Percentiles rank a stretch among this genome's conserved stretches.
Evolutionary conservation across 1,140 invertebrate genomes (phyloP).

Genomic region (Conopomorpha cramerella): DNA sequence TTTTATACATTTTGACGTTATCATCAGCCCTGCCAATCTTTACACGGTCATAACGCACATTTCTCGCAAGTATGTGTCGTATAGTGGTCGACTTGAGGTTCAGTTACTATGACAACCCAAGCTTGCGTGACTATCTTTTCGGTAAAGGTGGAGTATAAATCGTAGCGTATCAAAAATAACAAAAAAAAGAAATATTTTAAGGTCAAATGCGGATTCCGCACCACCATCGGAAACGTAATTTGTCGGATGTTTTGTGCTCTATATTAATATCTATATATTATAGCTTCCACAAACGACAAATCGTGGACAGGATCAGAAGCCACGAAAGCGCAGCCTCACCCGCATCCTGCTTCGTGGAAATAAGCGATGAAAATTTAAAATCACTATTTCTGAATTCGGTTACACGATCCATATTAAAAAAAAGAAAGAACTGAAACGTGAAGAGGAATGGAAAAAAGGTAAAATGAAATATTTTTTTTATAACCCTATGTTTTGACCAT

Average conservation of each 20-base stretch:
- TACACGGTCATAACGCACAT: not conserved
- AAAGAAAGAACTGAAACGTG: too few relatives aligned
- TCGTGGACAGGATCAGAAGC: not conserved
- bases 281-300: not conserved
- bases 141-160: not conserved
- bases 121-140: slow-evolving; percentile 1
- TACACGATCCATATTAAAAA: too few relatives aligned
- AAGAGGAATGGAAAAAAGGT: too few relatives aligned
- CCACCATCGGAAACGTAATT: not conserved
- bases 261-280: not conserved
- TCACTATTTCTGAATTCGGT: too few relatives aligned
- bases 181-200: not conserved
- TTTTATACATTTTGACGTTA: not conserved
- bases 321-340: not conserved
- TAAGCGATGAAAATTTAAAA: too few relatives aligned
- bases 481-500: too few relatives aligned
- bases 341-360: too few relatives aligned
- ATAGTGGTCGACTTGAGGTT: not conserved
- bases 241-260: not conserved
- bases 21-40: not conserved
- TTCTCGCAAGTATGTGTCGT: not conserved
- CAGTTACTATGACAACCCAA: not conserved
- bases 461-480: too few relatives aligned
- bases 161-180: not conserved
- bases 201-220: not conserved